Percentiles rank a stretch among this genome's conserved stretches.
These are phyloP conservation scores for Anolis sagrei DNA, from an alignment of 2,113 vertebrate genomes.

Conservation along the genomic window DNA sequence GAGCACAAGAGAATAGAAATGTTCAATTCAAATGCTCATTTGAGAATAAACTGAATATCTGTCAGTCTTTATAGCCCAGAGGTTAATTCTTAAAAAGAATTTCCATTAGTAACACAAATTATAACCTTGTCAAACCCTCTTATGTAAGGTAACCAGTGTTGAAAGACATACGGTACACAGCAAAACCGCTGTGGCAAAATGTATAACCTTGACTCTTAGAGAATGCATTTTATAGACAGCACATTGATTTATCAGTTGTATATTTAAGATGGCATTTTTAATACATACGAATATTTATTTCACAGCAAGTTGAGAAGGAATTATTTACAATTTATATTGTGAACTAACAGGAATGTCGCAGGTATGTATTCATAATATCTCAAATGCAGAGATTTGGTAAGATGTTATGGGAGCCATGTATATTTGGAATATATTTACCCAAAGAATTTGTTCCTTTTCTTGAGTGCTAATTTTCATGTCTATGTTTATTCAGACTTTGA, in stretches of 20 bases:
- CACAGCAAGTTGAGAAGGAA: neutral
- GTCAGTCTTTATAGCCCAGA: constrained; percentile 76
- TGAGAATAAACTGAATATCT: constrained; percentile 79
- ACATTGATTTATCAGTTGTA: constrained; percentile 55
- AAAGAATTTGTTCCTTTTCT: neutral
- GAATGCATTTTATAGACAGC: constrained; percentile 53
- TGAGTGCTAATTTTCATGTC: constrained; percentile 2
- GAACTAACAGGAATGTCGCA: neutral
- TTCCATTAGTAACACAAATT: constrained; percentile 81
- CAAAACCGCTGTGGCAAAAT: constrained; percentile 55
- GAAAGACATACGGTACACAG: constrained; percentile 54
- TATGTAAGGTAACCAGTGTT: constrained; percentile 64
- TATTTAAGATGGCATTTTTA: constrained; percentile 26
- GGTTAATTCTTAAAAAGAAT: constrained; percentile 81
- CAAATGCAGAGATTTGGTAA: neutral
- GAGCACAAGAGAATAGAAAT: constrained; percentile 67
- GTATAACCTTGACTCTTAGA: constrained; percentile 56
- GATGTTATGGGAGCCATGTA: neutral
- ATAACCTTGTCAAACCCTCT: constrained; percentile 80
- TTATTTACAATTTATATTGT: constrained; percentile 11
- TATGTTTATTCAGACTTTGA: neutral
- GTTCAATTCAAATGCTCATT: constrained; percentile 78
- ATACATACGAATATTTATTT: neutral
- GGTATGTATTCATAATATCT: constrained; percentile 35
- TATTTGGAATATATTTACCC: constrained; percentile 8